phyloP scores from a whole-genome alignment of 2,113 vertebrate species.

The Plecturocebus donacophilus region DNA sequence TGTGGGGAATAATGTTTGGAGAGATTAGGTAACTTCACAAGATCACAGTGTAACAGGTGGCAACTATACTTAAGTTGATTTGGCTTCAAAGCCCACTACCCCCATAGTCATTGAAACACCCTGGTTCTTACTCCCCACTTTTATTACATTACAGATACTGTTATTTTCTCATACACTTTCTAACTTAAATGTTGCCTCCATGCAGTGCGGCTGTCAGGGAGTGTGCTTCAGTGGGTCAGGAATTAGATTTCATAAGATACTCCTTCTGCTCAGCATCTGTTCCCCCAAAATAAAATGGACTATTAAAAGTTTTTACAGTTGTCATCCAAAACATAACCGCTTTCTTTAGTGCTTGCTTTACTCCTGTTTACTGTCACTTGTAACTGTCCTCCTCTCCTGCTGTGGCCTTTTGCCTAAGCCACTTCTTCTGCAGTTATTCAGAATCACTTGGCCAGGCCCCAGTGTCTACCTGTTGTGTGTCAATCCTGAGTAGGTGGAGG shows the following conservation, averaged over 20 bases:
- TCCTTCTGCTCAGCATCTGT: background rate
- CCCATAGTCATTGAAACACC: background rate
- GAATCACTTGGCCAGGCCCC: background rate
- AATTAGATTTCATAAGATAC: background rate
- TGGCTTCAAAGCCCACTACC: background rate
- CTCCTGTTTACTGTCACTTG: background rate
- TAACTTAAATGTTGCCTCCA: background rate
- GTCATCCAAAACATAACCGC: background rate
- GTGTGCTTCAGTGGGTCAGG: background rate
- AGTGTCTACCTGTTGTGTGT: background rate
- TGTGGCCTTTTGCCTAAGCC: background rate
- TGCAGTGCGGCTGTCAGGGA: background rate
- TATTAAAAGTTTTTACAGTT: background rate
- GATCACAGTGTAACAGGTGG: background rate
- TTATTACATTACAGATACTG: accelerated
- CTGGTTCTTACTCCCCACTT: background rate
- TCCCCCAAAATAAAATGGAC: background rate
- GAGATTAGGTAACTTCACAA: background rate
- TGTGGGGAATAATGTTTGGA: background rate
- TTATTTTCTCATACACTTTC: background rate
- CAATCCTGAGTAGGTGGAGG: background rate
- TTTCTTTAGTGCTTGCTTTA: background rate
- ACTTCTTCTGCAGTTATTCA: background rate
- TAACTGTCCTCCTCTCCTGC: background rate
- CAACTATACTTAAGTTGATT: background rate